Base-by-base conservation (phyloP, 2,888 invertebrate genomes). In the Thymelicus lineola region DNA sequence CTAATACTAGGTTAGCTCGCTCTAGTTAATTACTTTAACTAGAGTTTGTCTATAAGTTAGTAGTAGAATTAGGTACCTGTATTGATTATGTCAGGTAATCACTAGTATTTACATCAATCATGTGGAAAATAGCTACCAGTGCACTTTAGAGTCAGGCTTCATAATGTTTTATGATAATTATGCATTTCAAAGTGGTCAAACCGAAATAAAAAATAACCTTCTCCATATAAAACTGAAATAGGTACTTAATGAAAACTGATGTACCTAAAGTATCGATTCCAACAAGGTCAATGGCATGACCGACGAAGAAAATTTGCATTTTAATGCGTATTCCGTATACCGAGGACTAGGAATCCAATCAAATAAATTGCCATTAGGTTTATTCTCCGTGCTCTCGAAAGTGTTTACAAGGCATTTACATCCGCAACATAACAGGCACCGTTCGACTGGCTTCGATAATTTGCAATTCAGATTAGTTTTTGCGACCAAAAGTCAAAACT, bases 241-340 rank as follows among this genome's bases (percentile, higher is more conserved):
- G 17, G n/a, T n/a, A 50, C 9, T 17, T 17, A 50, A 50, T 50
- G 15, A 50, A 53, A 64, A 64, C 20, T 55, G 20, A 64, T 45
- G n/a, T 45, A n/a, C n/a, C n/a, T n/a, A 46, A 65, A 28, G 28
- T 46, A 35, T 57, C 45, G 20, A 65, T 57, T 50, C 48, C 48
- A 57, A 55, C 42, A 55, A 57, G 65, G 57, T 65, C 45, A 65
- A 15, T 46, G 65, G 45, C 65, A 57, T 53, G 15, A 7, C 58
- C 46, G 57, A 35, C 45, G 65, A 66, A 66, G 35, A 46, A 46
- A 66, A 66, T 66, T 66, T 66, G 45, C 65, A 66, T 66, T 66
- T 58, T 66, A 35, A 57, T 66, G 46, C 17, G 36, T 45, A 58
- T 66, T 66, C 10, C 35, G 45, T 48, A 66, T 46, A 57, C 6